Evolutionary conservation across 2,797 vertebrate species (phyloP).

Genomic region (Pangasius mekongensis): DNA sequence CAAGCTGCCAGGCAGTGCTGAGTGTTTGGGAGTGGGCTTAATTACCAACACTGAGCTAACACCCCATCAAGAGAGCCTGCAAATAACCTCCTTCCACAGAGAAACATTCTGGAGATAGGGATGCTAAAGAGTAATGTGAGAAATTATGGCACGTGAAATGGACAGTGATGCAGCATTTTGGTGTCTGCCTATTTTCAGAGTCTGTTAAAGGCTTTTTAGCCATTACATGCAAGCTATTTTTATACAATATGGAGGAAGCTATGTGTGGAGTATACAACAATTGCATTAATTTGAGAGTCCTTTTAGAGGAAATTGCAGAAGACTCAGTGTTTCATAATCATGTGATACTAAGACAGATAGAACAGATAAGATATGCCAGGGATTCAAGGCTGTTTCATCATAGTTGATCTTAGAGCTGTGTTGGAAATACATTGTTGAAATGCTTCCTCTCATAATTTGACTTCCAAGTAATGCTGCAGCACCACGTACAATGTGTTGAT

Average conservation of each 20-base stretch:
- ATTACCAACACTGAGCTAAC: conserved; percentile 54
- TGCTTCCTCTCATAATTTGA: not conserved
- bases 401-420: not conserved
- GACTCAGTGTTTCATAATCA: not conserved
- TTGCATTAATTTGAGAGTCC: not conserved
- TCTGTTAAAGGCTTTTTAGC: conserved; percentile 28
- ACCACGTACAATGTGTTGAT: not conserved
- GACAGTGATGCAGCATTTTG: conserved; percentile 26
- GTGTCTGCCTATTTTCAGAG: conserved; percentile 14
- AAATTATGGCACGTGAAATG: conserved; percentile 38
- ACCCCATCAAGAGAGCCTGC: conserved; percentile 32
- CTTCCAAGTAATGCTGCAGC: not conserved
- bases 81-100: conserved; percentile 36
- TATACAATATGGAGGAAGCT: conserved; percentile 26
- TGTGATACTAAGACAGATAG: conserved; percentile 4
- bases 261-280: conserved; percentile 32
- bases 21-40: conserved; percentile 45
- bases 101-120: not conserved
- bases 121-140: conserved; percentile 19
- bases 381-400: not conserved
- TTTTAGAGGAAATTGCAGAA: not conserved
- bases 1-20: conserved; percentile 41
- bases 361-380: not conserved
- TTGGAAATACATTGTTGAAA: not conserved
- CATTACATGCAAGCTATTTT: conserved; percentile 43